Conservation (phyloP, 2,888 invertebrate genomes). For the Ennomos erosarius region DNA sequence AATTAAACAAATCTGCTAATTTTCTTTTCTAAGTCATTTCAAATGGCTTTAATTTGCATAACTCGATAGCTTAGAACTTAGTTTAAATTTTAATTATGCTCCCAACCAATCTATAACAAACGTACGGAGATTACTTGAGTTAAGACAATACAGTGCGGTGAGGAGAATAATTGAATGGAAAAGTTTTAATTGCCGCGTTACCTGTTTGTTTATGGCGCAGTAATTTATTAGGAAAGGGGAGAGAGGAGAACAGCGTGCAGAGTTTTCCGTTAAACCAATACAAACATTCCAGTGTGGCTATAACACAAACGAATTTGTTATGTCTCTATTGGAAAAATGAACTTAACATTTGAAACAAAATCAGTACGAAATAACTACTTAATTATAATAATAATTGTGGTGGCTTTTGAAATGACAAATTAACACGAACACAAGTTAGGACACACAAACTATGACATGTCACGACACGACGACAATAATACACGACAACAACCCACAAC, state of each 20-base stretch:
- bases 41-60: too few species aligned
- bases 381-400: too few species aligned
- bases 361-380: too few species aligned
- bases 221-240: slow-evolving; percentile 33
- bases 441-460: too few species aligned
- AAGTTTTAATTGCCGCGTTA: slow-evolving; percentile 39
- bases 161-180: slow-evolving; percentile 33
- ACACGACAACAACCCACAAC: too few species aligned
- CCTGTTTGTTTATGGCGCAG: slow-evolving; percentile 31
- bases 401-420: too few species aligned
- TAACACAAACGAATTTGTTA: neutral
- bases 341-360: too few species aligned
- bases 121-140: slow-evolving; percentile 7
- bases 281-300: slow-evolving; percentile 20
- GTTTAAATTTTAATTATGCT: neutral
- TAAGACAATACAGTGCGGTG: slow-evolving; percentile 23
- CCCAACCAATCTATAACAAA: neutral
- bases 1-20: too few species aligned
- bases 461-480: too few species aligned
- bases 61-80: neutral
- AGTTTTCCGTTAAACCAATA: slow-evolving; percentile 32
- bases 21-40: too few species aligned
- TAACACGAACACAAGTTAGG: too few species aligned
- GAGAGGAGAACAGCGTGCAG: neutral
- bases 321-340: too few species aligned